phyloP scores from a whole-genome alignment of 2,113 vertebrate species.

The Tenrec ecaudatus region DNA sequence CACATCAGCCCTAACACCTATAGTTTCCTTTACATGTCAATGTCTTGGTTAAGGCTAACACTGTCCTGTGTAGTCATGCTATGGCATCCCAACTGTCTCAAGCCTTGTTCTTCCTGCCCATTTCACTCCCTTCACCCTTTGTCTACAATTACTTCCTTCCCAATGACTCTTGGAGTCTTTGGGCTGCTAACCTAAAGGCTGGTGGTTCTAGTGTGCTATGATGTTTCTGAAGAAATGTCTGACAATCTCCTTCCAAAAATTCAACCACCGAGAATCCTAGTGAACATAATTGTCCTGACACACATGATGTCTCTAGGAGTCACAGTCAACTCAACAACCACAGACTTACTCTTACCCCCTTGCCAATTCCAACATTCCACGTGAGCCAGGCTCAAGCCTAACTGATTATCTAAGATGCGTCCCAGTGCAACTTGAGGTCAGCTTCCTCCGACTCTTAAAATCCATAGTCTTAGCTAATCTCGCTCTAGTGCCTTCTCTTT shows the following conservation, averaged over 20 bases:
- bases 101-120: background rate
- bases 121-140: background rate
- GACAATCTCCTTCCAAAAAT: background rate
- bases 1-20: too few species aligned
- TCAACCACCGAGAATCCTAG: background rate
- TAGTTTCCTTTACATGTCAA: background rate
- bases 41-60: background rate
- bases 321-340: background rate
- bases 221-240: background rate
- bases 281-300: background rate
- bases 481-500: background rate
- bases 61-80: background rate
- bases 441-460: background rate
- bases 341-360: background rate
- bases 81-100: background rate
- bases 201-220: background rate
- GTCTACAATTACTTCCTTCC: background rate
- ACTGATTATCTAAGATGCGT: background rate
- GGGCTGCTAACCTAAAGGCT: background rate
- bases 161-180: background rate
- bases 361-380: background rate
- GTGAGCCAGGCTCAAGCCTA: background rate
- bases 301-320: background rate
- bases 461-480: background rate
- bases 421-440: background rate